Conservation (phyloP, 2,888 invertebrate species). For the Drosophila dives region DNA sequence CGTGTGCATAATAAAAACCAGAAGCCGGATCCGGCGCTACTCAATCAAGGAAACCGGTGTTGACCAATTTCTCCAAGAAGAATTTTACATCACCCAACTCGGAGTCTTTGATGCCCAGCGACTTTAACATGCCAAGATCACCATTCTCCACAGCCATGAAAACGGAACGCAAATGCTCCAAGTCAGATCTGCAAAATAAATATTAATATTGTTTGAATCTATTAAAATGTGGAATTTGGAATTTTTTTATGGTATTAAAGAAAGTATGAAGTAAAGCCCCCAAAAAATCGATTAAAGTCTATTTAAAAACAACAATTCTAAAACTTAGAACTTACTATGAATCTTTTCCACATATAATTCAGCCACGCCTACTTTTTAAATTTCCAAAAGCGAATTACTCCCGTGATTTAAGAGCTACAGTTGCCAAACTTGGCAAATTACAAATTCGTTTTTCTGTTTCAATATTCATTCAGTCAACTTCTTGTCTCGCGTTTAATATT, state of each 20-base stretch:
- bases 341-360: too few species aligned
- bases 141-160: constrained; percentile 98
- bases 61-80: constrained; percentile 97
- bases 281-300: too few species aligned
- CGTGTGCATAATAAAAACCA: constrained; percentile 89
- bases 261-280: not conserved
- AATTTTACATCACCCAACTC: constrained; percentile 98
- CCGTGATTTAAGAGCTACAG: too few species aligned
- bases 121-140: constrained; percentile 96
- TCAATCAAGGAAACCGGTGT: constrained; percentile 98
- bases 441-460: not conserved
- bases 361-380: too few species aligned
- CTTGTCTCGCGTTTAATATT: not conserved
- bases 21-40: constrained; percentile 90
- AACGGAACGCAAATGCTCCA: constrained; percentile 96
- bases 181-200: constrained; percentile 89
- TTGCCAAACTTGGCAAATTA: too few species aligned
- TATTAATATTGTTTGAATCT: not conserved
- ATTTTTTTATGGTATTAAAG: not conserved
- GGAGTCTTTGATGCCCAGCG: constrained; percentile 97
- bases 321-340: too few species aligned
- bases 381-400: too few species aligned
- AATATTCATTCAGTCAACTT: not conserved
- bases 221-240: not conserved
- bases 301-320: too few species aligned